Evolutionary conservation across 2,888 invertebrate species (phyloP).

Genomic region (Subacronicta megacephala): DNA sequence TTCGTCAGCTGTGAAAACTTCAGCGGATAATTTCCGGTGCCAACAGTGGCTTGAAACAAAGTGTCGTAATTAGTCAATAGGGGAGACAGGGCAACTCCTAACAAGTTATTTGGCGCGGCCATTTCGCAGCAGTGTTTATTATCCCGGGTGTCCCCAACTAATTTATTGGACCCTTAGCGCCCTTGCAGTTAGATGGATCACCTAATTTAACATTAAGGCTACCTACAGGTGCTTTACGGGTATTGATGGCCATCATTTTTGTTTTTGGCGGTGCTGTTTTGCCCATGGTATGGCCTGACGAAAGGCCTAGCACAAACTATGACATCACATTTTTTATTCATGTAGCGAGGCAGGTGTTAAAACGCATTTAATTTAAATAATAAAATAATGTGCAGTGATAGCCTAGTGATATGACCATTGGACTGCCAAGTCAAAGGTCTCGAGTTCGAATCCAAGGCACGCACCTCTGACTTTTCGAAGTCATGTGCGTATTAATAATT

Average conservation of each 20-base stretch:
- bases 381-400: too few species aligned
- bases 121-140: slow-evolving; percentile 84
- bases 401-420: too few species aligned
- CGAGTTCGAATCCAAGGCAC: too few species aligned
- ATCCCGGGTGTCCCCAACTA: slow-evolving; percentile 86
- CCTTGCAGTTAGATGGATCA: slow-evolving; percentile 84
- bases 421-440: too few species aligned
- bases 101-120: slow-evolving; percentile 85
- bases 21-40: slow-evolving; percentile 46
- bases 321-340: too few species aligned
- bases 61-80: slow-evolving; percentile 85
- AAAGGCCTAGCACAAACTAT: too few species aligned
- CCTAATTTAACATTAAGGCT: slow-evolving; percentile 87
- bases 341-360: too few species aligned
- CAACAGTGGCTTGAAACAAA: slow-evolving; percentile 73
- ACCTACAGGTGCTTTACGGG: slow-evolving; percentile 62
- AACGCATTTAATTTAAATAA: too few species aligned
- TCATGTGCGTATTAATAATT: too few species aligned
- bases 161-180: slow-evolving; percentile 86
- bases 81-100: slow-evolving; percentile 78
- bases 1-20: slow-evolving; percentile 52
- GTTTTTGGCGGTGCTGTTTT: slow-evolving; percentile 38
- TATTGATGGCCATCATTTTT: slow-evolving; percentile 72
- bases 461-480: too few species aligned
- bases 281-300: not conserved